These are phyloP conservation scores for Herminia tarsipennalis DNA, from an alignment of 2,888 invertebrate genomes.

Conservation along the genomic window DNA sequence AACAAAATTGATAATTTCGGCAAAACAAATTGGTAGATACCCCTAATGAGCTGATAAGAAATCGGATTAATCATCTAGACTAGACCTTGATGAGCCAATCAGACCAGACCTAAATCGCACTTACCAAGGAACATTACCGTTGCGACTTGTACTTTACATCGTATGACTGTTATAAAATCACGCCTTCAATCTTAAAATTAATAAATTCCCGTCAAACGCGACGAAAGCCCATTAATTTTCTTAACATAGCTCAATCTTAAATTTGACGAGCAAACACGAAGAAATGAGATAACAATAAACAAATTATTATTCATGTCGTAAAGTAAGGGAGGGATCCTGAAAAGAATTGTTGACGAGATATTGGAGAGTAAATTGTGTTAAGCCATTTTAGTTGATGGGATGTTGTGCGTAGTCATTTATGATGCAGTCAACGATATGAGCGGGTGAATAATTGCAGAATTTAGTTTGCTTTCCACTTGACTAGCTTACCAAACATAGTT, in stretches of 20 bases:
- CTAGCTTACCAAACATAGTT: background rate
- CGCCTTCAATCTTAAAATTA: constrained; percentile 4
- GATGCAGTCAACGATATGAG: background rate
- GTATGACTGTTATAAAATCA: background rate
- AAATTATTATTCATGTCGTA: constrained; percentile 69
- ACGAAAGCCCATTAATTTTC: constrained; percentile 48
- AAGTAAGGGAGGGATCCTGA: constrained; percentile 52
- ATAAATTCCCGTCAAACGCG: constrained; percentile 22
- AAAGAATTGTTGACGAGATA: constrained; percentile 58
- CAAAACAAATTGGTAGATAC: too few relatives aligned
- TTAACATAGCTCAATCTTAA: constrained; percentile 50
- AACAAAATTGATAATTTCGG: too few relatives aligned
- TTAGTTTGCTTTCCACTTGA: background rate
- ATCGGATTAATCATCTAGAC: too few relatives aligned
- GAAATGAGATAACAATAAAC: constrained; percentile 68
- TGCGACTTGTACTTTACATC: background rate
- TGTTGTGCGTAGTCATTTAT: constrained; percentile 24
- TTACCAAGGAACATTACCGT: too few relatives aligned
- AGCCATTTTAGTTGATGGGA: constrained; percentile 20
- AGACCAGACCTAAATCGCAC: background rate
- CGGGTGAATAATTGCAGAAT: background rate
- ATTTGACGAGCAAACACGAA: constrained; percentile 52
- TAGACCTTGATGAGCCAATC: background rate
- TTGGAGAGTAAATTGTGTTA: constrained; percentile 58
- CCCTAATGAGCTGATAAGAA: too few relatives aligned